Evolutionary conservation across 1,140 invertebrate species (phyloP).

Genomic region (Lysiphlebus fabarum): DNA sequence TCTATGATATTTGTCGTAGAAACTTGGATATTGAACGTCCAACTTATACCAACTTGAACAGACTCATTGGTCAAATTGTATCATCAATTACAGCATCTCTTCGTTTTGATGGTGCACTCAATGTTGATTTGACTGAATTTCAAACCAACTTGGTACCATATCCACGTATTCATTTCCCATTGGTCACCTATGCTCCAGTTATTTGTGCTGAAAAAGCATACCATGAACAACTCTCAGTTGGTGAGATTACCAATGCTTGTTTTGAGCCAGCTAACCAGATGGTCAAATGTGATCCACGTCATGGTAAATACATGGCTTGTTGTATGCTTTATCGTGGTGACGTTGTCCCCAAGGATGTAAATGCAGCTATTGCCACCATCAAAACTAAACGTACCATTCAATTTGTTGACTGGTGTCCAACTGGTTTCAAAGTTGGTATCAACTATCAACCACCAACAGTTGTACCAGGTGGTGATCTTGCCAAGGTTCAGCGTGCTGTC

Average conservation of each 20-base stretch:
- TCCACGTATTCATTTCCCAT: no score
- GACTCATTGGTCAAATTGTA: conserved; percentile 81
- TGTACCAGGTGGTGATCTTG: neutral
- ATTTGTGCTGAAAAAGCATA: conserved; percentile 60
- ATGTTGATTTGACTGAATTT: conserved; percentile 87
- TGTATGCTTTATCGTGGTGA: conserved; percentile 51
- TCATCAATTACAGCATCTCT: conserved; percentile 84
- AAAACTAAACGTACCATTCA: conserved; percentile 80
- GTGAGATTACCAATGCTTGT: conserved; percentile 67
- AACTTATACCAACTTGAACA: conserved; percentile 78
- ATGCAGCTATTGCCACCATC: conserved; percentile 82
- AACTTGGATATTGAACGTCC: conserved; percentile 84
- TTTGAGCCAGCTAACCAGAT: conserved; percentile 64
- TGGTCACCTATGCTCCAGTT: conserved; percentile 53
- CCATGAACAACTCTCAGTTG: conserved; percentile 58
- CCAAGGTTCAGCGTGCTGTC: conserved; percentile 4
- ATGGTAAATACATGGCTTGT: neutral
- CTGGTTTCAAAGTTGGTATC: no score
- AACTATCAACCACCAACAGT: neutral
- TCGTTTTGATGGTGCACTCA: conserved; percentile 86
- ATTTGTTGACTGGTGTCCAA: no score
- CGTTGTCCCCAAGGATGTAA: conserved; percentile 78
- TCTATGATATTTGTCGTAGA: conserved; percentile 85
- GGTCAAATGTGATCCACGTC: no score
- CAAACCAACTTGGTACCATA: conserved; percentile 85